Conservation (phyloP, 2,797 vertebrate genomes). For the Gadopsis bispinosus region DNA sequence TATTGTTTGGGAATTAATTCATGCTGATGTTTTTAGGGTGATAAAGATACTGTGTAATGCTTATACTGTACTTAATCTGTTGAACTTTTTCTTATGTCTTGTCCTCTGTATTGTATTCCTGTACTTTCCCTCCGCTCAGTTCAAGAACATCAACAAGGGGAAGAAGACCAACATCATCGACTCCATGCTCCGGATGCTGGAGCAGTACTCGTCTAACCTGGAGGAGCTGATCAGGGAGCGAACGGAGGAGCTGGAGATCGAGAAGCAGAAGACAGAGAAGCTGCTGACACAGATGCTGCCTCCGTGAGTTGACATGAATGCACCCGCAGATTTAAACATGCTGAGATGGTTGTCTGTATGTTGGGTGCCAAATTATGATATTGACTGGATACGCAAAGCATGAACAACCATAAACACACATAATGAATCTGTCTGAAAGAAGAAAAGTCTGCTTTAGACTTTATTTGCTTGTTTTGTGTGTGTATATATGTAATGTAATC, state of each 20-base stretch:
- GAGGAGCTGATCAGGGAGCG: conserved; percentile 92
- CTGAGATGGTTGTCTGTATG: background rate
- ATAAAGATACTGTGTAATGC: background rate
- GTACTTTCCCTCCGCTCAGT: conserved; percentile 73
- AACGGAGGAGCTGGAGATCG: conserved; percentile 92
- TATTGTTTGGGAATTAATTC: background rate
- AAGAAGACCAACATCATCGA: conserved; percentile 94
- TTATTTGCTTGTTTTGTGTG: no score
- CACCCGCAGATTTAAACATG: background rate
- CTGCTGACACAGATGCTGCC: conserved; percentile 94
- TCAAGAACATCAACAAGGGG: conserved; percentile 93
- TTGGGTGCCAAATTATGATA: background rate
- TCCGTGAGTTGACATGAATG: conserved; percentile 79
- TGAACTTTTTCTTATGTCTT: background rate
- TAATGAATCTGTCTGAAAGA: no score
- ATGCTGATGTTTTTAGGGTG: background rate
- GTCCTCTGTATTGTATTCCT: background rate
- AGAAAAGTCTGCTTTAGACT: no score
- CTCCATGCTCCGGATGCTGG: conserved; percentile 94
- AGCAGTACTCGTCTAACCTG: conserved; percentile 94
- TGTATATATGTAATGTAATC: no score
- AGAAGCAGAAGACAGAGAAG: conserved; percentile 95
- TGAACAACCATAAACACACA: background rate
- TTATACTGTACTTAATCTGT: background rate
- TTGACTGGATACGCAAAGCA: no score